Base-by-base conservation (phyloP, 2,113 vertebrate species). In the Addax nasomaculatus region DNA sequence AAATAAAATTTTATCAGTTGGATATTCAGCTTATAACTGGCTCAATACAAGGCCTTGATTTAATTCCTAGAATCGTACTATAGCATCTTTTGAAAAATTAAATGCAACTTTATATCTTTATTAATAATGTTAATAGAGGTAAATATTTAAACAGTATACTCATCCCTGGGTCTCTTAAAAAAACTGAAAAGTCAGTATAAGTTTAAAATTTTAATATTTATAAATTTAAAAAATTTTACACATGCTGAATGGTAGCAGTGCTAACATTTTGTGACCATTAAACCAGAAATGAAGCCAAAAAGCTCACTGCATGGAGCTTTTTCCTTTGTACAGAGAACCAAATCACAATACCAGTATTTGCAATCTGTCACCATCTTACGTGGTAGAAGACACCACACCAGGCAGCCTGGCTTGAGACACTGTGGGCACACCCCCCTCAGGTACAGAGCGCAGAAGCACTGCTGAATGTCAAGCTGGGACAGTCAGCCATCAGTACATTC, bases 201-300 rank as follows among this genome's bases (percentile, higher is more conserved):
- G 97, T 98, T 97, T 96, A 95, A 98, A 97, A 98, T 97, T 98
- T 98, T 98, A 97, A 98, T 98, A 98, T 98, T 98, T 98, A 98
- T 98, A 98, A 98, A 98, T 98, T 98, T 98, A 97, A 98, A 98
- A 98, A 97, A 90, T 97, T 98, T 97, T 98, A 99, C 98, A 98
- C 15, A 89, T 96, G 96, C 95, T 98, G 96, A 98, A 95, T 95
- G 91, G 97, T 95, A 98, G 98, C 98, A 98, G 92, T 97, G 86
- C 92, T 93, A 98, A 98, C 98, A 98, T 97, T 93, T 98, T 98
- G 98, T 98, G 98, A 98, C 97, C 97, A 96, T 97, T 93, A 98
- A 98, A 98, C 98, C 96, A 98, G 97, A 97, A 90, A 95, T 76
- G 36, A 43, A 76, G 39, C 70, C 70, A 43, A 76, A 76, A 76